Evolutionary conservation across 2,888 invertebrate genomes (phyloP).

Genomic region (Oasisia sp.): DNA sequence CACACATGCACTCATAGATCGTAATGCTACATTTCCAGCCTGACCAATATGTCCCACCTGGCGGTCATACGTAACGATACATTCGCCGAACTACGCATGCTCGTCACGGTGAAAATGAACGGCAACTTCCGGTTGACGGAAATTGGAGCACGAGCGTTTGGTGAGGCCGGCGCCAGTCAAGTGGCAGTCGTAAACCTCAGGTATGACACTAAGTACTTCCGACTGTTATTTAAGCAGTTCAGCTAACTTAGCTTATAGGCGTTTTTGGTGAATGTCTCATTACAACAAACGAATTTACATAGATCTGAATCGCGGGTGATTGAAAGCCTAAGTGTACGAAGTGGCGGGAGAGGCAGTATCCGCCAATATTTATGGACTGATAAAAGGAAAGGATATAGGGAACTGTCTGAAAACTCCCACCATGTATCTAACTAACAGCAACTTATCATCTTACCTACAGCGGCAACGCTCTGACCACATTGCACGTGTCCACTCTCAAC

Average conservation of each 20-base stretch:
- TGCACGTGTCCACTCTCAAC: neutral
- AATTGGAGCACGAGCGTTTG: neutral
- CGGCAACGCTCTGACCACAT: neutral
- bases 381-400: no score
- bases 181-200: neutral
- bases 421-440: neutral
- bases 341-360: no score
- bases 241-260: neutral
- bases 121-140: conserved; percentile 12
- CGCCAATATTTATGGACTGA: no score
- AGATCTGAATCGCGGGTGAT: no score
- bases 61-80: neutral
- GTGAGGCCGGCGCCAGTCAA: neutral
- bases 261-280: no score
- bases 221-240: neutral
- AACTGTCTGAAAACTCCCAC: no score
- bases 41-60: neutral
- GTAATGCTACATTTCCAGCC: neutral
- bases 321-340: no score
- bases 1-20: no score
- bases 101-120: neutral
- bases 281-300: no score
- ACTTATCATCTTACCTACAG: neutral
- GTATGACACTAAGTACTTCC: neutral
- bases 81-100: neutral